A percentile compares a stretch with the other conserved stretches of the same genome.
Evolutionary conservation across 1,140 invertebrate genomes (phyloP).

Genomic region (Nasonia vitripennis): DNA sequence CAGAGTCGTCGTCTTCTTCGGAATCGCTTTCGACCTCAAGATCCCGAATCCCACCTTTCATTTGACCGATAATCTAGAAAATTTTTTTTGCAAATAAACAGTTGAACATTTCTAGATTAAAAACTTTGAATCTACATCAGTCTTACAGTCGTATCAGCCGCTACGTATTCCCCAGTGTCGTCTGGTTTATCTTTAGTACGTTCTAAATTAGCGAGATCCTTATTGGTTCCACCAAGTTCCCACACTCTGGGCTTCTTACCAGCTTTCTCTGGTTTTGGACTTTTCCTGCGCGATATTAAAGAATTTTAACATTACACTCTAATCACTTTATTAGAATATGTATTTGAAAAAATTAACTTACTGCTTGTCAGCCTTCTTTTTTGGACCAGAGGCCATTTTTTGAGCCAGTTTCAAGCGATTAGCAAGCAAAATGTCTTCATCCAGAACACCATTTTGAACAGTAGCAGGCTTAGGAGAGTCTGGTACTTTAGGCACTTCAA

Average conservation of each 20-base stretch:
- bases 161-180: constrained; percentile 77
- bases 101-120: neutral
- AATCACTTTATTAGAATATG: neutral
- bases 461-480: constrained; percentile 59
- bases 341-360: constrained; percentile 61
- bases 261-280: constrained; percentile 82
- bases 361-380: constrained; percentile 77
- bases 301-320: constrained; percentile 55
- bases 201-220: constrained; percentile 89
- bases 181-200: constrained; percentile 87
- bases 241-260: constrained; percentile 93
- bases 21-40: constrained; percentile 77
- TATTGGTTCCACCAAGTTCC: constrained; percentile 88
- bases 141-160: constrained; percentile 80
- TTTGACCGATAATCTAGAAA: constrained; percentile 85
- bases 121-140: neutral
- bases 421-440: constrained; percentile 80
- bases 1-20: constrained; percentile 72
- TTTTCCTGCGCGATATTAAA: constrained; percentile 76
- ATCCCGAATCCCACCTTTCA: constrained; percentile 85
- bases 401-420: constrained; percentile 84
- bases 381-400: constrained; percentile 78
- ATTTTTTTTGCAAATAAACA: neutral
- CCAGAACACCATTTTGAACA: constrained; percentile 71
- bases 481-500: constrained; percentile 75